Base-by-base conservation (phyloP, 2,888 invertebrate species). In the Athetis lepigone region DNA sequence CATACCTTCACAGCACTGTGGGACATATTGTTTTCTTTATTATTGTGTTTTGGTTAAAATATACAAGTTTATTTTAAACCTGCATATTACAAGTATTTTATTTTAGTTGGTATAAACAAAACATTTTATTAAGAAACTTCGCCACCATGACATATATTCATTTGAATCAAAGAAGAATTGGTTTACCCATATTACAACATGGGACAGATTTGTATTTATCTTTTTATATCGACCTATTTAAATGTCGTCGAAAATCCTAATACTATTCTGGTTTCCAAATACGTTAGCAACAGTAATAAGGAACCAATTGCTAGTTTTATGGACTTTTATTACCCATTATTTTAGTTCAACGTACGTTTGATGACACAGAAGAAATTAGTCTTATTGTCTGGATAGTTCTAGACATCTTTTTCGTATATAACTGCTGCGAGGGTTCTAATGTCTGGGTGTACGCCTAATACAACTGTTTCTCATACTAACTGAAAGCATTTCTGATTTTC, bases 281-380 rank as follows among this genome's bases (percentile, higher is more conserved):
- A 27, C 7, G 36, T 16, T 13, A 29, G 25, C 27, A 36, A 43
- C 27, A 0, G 2, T 36, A 36, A 36, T 36, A 36, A 43, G 47
- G 8, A 18, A 29, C 9, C 7, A n/a, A 50, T 36, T 21, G 29
- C 4, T 0, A 45, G 33, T 37, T 50, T 33, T 59, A 39, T 49
- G 11, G 25, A 37, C 8, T 18, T 39, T 33, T 23, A 70, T 36
- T 50, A 27, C 27, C 11, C 18, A 46, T 27, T 61, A 51, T 39
- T 39, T 33, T 7, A 50, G 36, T 69, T 42, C 42, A 69, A 65
- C 2, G 42, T 27, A 29, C 59, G 40, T 4, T 42, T 59, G 23
- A 66, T 46, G 45, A 19, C 2, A 45, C 1, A 9, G n/a, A 19
- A 37, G 11, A 45, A 50, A 50, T 21, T 33, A 50, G 33, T 45